Evolutionary conservation across 2,888 invertebrate species (phyloP).

Genomic region (Callyntrura sp.): DNA sequence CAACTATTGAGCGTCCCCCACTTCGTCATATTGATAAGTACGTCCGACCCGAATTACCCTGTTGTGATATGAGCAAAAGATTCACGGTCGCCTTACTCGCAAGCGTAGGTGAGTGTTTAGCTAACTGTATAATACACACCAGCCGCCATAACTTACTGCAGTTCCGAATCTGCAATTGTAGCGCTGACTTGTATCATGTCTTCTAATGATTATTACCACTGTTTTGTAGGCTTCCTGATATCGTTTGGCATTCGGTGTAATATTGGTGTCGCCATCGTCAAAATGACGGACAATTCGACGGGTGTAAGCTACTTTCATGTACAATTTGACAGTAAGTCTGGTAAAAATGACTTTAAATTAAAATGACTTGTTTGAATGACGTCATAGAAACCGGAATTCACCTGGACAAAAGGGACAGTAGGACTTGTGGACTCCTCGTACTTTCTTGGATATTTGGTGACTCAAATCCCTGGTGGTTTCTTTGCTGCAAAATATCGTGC

Average conservation of each 20-base stretch:
- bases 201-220: no score
- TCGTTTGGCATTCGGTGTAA: slow-evolving; percentile 99
- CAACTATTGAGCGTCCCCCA: slow-evolving; percentile 90
- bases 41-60: slow-evolving; percentile 94
- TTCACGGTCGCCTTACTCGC: slow-evolving; percentile 95
- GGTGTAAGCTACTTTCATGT: slow-evolving; percentile 82
- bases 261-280: slow-evolving; percentile 98
- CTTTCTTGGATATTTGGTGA: slow-evolving; percentile 99
- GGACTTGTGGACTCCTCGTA: slow-evolving; percentile 98
- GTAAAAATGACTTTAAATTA: background rate
- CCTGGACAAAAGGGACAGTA: slow-evolving; percentile 90
- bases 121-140: no score
- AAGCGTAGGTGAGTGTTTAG: slow-evolving; percentile 88
- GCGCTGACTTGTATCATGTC: no score
- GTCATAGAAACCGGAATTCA: slow-evolving; percentile 87
- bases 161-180: no score
- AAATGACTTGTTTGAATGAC: background rate
- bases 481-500: slow-evolving; percentile 98
- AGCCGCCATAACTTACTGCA: no score
- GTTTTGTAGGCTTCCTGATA: slow-evolving; percentile 91
- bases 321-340: slow-evolving; percentile 16
- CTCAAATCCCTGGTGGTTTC: slow-evolving; percentile 99
- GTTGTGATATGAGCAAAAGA: slow-evolving; percentile 90
- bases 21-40: slow-evolving; percentile 95
- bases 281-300: slow-evolving; percentile 87